Evolutionary conservation across 1,140 invertebrate genomes (phyloP).

Genomic region (Cydia pomonella): DNA sequence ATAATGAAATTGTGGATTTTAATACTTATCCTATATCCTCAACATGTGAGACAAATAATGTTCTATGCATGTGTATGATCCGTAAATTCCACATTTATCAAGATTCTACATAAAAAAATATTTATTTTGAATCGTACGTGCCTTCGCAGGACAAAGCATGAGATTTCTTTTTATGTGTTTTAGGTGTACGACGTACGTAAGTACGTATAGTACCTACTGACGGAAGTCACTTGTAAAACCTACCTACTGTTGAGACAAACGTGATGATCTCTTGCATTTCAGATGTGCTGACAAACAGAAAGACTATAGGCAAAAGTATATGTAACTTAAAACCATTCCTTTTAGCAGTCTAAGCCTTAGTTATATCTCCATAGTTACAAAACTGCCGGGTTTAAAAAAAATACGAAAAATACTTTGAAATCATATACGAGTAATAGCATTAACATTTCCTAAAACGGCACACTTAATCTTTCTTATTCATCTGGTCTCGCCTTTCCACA

Average conservation of each 20-base stretch:
- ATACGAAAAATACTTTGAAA: not conserved
- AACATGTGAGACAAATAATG: no score
- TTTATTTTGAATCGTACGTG: not conserved
- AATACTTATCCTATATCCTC: not conserved
- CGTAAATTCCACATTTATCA: no score
- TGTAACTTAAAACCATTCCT: not conserved
- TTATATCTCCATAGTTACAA: not conserved
- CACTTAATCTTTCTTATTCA: slow-evolving; percentile 8
- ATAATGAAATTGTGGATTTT: no score
- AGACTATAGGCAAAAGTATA: not conserved
- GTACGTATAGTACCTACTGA: not conserved
- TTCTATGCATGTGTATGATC: no score
- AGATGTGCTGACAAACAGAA: slow-evolving; percentile 6
- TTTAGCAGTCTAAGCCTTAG: not conserved
- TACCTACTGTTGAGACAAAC: not conserved
- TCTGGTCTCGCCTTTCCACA: not conserved
- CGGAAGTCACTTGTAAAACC: not conserved
- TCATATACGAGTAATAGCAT: not conserved
- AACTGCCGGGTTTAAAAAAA: not conserved
- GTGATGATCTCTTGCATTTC: not conserved
- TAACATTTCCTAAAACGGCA: not conserved
- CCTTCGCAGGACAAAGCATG: not conserved
- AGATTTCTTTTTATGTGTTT: not conserved
- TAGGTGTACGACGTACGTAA: not conserved
- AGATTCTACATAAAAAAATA: no score